These are phyloP conservation scores for Oriolus oriolus DNA, from an alignment of 2,113 vertebrate species.

Conservation along the genomic window DNA sequence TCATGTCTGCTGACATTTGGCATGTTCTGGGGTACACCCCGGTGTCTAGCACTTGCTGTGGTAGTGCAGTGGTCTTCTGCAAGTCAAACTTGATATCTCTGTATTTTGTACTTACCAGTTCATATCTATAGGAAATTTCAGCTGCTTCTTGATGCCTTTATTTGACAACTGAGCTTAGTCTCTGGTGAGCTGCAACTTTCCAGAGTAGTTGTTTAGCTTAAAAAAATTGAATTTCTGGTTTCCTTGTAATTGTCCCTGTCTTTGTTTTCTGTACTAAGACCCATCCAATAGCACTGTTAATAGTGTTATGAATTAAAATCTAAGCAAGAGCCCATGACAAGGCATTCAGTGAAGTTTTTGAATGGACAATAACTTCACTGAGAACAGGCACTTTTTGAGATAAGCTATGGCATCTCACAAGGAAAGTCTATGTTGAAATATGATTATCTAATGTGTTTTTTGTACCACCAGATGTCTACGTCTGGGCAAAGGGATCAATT, in stretches of 20 bases:
- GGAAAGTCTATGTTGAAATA: background rate
- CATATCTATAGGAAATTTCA: background rate
- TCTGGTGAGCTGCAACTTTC: background rate
- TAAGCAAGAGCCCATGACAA: background rate
- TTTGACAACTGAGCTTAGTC: background rate
- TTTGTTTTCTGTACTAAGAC: background rate
- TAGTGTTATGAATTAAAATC: background rate
- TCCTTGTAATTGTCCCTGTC: background rate
- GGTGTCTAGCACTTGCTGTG: background rate
- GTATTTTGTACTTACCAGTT: background rate
- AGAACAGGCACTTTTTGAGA: background rate
- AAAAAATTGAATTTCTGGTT: background rate
- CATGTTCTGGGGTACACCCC: background rate
- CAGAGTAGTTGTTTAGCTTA: background rate
- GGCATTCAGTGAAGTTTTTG: background rate
- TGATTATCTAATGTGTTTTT: background rate
- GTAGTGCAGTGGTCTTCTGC: background rate
- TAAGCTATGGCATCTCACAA: background rate
- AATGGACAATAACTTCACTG: background rate
- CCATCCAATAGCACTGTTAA: background rate
- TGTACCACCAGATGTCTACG: rapidly evolving
- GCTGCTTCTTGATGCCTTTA: background rate
- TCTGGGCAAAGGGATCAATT: background rate
- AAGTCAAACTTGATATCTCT: background rate
- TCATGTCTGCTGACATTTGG: background rate